A percentile compares a stretch with the other conserved stretches of the same genome.
phyloP scores from a whole-genome alignment of 2,113 vertebrate species.

The Mus spicilegus region DNA sequence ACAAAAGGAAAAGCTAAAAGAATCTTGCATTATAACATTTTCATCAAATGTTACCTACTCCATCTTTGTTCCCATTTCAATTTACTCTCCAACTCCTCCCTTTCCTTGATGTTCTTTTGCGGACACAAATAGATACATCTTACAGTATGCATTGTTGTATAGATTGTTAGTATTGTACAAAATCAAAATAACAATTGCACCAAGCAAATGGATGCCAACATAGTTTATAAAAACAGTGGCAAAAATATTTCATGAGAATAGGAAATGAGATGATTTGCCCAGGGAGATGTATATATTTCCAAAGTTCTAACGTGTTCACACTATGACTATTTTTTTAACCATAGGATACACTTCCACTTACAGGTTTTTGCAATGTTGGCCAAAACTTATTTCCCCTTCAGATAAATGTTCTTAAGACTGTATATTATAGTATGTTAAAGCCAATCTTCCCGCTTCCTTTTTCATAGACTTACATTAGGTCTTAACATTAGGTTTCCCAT shows the following conservation, averaged over 20 bases:
- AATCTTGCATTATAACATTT: constrained; percentile 2
- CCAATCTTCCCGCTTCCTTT: background rate
- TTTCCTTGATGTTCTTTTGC: background rate
- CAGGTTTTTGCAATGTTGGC: background rate
- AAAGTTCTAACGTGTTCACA: background rate
- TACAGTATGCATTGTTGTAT: background rate
- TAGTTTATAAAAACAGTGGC: background rate
- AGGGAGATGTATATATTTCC: background rate
- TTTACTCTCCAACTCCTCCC: background rate
- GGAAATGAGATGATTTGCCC: background rate
- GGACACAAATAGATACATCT: background rate
- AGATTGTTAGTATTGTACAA: background rate
- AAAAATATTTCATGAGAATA: background rate
- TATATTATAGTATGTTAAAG: background rate
- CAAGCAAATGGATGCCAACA: background rate
- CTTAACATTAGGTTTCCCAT: background rate
- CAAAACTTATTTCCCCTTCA: background rate
- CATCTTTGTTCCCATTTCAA: background rate
- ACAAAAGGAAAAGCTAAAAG: constrained; percentile 30
- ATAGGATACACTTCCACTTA: background rate
- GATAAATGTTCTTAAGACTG: background rate
- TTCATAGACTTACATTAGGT: background rate
- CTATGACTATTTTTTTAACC: background rate
- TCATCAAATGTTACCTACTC: background rate
- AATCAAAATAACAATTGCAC: background rate